Conservation (phyloP, 2,113 vertebrate genomes). For the Uropsilus gracilis region DNA sequence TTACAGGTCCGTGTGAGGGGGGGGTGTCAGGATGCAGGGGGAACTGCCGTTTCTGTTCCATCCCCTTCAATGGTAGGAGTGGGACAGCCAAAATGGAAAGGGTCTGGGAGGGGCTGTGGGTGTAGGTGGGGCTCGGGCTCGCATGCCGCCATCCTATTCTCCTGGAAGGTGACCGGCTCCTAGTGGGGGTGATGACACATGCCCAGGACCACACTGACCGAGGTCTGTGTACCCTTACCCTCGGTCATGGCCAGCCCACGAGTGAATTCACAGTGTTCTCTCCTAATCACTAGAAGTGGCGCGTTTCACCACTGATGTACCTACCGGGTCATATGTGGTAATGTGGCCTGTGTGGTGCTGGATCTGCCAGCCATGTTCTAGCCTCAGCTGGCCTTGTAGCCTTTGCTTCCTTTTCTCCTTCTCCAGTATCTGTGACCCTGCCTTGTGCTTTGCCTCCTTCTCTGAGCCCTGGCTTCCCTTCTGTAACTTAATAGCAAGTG, state of each 20-base stretch:
- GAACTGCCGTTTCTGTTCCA: too few species aligned
- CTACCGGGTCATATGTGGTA: neutral
- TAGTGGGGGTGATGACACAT: rapidly evolving
- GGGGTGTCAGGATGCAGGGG: neutral
- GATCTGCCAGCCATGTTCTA: rapidly evolving
- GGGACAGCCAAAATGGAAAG: neutral
- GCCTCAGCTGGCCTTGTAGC: neutral
- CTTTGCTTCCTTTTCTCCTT: neutral
- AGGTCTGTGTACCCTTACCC: neutral
- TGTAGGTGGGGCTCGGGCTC: rapidly evolving
- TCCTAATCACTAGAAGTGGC: neutral
- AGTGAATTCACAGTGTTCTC: neutral
- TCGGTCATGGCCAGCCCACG: too few species aligned
- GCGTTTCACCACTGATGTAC: neutral
- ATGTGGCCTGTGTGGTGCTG: neutral
- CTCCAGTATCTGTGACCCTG: neutral
- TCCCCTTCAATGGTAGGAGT: neutral
- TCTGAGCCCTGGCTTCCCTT: neutral
- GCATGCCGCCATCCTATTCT: neutral
- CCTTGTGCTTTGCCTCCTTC: neutral
- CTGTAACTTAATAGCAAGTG: neutral
- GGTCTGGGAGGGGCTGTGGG: rapidly evolving
- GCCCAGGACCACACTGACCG: rapidly evolving
- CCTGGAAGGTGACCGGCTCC: neutral
- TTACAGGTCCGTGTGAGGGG: neutral